Conservation (phyloP, 2,113 vertebrate species). For the Lasiurus borealis region DNA sequence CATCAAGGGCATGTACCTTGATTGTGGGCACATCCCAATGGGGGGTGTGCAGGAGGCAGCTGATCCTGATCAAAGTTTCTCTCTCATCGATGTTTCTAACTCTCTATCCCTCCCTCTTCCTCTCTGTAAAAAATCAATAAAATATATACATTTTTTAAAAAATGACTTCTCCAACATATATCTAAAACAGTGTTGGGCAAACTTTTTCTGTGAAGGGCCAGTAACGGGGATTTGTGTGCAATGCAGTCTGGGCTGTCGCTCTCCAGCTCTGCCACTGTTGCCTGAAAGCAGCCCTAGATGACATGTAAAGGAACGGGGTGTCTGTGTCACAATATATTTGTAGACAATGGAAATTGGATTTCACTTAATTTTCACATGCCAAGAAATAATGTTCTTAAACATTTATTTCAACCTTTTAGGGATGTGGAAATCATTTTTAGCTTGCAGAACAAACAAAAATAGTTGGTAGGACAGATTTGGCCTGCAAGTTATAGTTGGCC, state of each 20-base stretch:
- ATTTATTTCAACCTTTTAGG: background rate
- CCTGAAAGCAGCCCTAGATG: background rate
- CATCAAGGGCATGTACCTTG: too few species aligned
- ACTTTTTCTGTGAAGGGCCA: background rate
- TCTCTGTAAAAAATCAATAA: too few species aligned
- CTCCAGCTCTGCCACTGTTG: background rate
- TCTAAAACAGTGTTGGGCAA: background rate
- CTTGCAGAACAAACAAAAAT: background rate
- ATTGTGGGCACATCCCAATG: too few species aligned
- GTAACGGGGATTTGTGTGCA: background rate
- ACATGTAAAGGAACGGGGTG: background rate
- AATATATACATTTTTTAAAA: background rate
- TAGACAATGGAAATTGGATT: background rate
- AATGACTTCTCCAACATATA: background rate
- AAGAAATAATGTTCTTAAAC: background rate
- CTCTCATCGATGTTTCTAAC: too few species aligned
- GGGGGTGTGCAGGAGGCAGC: too few species aligned
- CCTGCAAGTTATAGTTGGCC: background rate
- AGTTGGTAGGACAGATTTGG: background rate
- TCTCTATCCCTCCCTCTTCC: too few species aligned
- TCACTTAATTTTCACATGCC: background rate
- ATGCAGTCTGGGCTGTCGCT: fast-evolving
- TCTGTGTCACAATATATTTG: background rate
- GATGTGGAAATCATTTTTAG: background rate
- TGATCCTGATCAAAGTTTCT: too few species aligned